These are phyloP conservation scores for Isaurus tuberculatus DNA, from an alignment of 92 coral and sea anemone genomes.

Conservation along the genomic window DNA sequence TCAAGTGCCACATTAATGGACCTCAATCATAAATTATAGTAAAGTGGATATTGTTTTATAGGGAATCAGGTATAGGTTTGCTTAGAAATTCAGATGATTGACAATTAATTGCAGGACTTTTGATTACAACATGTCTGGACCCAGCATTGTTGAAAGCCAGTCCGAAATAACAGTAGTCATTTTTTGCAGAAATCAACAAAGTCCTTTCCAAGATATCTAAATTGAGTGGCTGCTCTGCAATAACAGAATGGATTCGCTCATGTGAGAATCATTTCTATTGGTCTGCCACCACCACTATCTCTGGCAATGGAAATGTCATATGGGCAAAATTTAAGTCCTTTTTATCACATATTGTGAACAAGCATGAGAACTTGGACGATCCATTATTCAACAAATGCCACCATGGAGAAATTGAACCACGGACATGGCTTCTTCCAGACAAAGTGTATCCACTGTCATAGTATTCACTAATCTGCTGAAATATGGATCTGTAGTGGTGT, in stretches of 20 bases:
- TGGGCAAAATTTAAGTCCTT: slow-evolving; percentile 65
- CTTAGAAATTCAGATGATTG: slow-evolving; percentile 11
- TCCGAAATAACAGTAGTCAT: slow-evolving; percentile 39
- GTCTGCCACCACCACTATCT: slow-evolving; percentile 61
- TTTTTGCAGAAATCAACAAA: slow-evolving; percentile 64
- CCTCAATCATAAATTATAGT: slow-evolving; percentile 5
- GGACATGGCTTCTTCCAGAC: slow-evolving; percentile 66
- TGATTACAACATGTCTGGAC: slow-evolving; percentile 21
- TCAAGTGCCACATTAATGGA: slow-evolving; percentile 19
- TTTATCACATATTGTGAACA: slow-evolving; percentile 33
- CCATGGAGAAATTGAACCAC: slow-evolving; percentile 55
- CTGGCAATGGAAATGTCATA: slow-evolving; percentile 60
- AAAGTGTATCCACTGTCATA: background rate
- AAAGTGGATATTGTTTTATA: slow-evolving; percentile 24
- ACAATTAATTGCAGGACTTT: slow-evolving; percentile 3
- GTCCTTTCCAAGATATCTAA: slow-evolving; percentile 63
- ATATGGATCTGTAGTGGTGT: slow-evolving; percentile 17
- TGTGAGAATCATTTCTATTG: slow-evolving; percentile 64
- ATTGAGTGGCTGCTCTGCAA: slow-evolving; percentile 59
- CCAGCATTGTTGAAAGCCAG: slow-evolving; percentile 14
- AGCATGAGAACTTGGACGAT: slow-evolving; percentile 53
- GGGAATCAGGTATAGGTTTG: slow-evolving; percentile 23
- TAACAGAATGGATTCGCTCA: slow-evolving; percentile 59
- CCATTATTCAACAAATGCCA: slow-evolving; percentile 54
- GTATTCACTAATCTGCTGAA: slow-evolving; percentile 19